phyloP scores from a whole-genome alignment of 92 coral and sea anemone species.

The Epizoanthus ramosus region DNA sequence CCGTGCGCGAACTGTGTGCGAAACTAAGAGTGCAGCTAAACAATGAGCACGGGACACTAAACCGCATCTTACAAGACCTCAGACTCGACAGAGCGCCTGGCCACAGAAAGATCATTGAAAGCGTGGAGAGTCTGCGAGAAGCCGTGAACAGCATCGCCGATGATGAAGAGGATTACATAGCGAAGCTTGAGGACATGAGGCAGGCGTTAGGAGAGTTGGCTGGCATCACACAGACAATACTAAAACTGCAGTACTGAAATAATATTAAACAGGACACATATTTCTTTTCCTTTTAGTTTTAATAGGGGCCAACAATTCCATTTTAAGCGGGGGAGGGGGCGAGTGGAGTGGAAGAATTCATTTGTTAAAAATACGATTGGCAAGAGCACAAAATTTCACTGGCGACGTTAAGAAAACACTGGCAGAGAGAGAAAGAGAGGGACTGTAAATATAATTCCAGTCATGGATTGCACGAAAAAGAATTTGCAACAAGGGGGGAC shows the following conservation, averaged over 20 bases:
- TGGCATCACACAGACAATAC: constrained; percentile 78
- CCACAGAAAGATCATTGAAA: constrained; percentile 59
- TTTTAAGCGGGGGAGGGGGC: too few species aligned
- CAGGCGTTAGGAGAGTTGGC: constrained; percentile 88
- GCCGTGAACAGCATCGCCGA: constrained; percentile 76
- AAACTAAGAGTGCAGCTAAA: constrained; percentile 79
- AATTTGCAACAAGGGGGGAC: too few species aligned
- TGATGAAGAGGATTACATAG: constrained; percentile 83
- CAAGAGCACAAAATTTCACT: too few species aligned
- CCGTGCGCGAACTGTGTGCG: constrained; percentile 90
- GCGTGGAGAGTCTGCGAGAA: constrained; percentile 64
- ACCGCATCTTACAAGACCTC: constrained; percentile 79
- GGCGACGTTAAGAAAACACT: too few species aligned
- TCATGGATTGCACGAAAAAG: too few species aligned
- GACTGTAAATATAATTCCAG: too few species aligned
- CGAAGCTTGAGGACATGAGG: constrained; percentile 80
- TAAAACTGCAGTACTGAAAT: constrained; percentile 70
- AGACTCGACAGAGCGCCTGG: constrained; percentile 66
- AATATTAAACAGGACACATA: too few species aligned
- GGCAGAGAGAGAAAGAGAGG: too few species aligned
- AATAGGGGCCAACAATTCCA: too few species aligned
- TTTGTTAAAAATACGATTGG: too few species aligned
- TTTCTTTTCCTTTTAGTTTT: too few species aligned
- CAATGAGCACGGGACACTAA: constrained; percentile 79
- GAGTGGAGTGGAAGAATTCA: too few species aligned